A percentile compares a stretch with the other conserved stretches of the same genome.
These are phyloP conservation scores for Acanthiza pusilla DNA, from an alignment of 2,797 vertebrate genomes.

Conservation along the genomic window DNA sequence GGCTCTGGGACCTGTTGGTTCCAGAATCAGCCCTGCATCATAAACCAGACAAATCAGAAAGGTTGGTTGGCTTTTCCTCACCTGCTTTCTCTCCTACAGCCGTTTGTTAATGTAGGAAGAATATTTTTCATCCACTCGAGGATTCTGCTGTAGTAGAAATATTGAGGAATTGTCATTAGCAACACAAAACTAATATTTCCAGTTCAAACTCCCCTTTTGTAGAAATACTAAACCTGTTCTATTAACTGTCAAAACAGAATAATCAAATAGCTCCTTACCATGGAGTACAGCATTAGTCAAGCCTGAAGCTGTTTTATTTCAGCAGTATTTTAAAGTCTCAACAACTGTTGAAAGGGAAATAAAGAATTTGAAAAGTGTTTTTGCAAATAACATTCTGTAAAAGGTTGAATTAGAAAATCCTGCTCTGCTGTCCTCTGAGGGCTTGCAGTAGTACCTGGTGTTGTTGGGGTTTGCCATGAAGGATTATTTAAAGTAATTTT, in stretches of 20 bases:
- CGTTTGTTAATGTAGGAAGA: not conserved
- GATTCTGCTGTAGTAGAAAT: not conserved
- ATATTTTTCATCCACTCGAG: not conserved
- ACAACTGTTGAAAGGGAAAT: slow-evolving; percentile 15
- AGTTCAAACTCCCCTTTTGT: not conserved
- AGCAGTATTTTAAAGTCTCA: slow-evolving; percentile 36
- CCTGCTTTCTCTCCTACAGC: not conserved
- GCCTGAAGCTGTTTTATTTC: slow-evolving; percentile 29
- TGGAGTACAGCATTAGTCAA: not conserved
- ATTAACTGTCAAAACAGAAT: slow-evolving; percentile 9
- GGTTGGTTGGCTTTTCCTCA: not conserved
- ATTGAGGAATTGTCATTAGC: not conserved
- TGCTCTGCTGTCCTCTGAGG: slow-evolving; percentile 41
- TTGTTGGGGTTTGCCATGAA: not conserved
- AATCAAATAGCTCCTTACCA: not conserved
- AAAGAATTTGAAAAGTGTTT: not conserved
- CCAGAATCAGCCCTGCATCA: not conserved
- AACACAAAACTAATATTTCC: not conserved
- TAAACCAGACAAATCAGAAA: not conserved
- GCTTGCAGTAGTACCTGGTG: not conserved
- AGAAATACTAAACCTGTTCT: not conserved
- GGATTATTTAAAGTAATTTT: slow-evolving; percentile 40
- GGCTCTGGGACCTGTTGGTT: not conserved
- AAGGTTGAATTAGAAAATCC: slow-evolving; percentile 66
- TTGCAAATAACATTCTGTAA: slow-evolving; percentile 5